phyloP scores from a whole-genome alignment of 2,113 vertebrate species.

The Ondatra zibethicus region DNA sequence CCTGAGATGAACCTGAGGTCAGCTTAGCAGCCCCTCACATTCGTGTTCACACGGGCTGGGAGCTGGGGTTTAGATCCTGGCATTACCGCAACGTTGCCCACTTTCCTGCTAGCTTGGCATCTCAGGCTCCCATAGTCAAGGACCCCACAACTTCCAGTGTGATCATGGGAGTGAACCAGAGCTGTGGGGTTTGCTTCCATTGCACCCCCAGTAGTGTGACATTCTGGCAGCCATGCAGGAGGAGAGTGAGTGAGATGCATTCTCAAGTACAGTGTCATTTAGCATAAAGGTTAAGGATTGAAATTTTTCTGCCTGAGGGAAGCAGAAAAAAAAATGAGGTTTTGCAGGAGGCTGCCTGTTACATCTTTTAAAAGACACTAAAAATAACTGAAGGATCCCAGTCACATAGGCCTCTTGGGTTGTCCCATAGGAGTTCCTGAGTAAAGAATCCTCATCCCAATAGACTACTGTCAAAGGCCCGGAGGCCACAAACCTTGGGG shows the following conservation, averaged over 20 bases:
- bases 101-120: not conserved
- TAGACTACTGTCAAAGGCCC: not conserved
- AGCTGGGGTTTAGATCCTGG: not conserved
- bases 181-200: not conserved
- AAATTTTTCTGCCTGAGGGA: slow-evolving; percentile 66
- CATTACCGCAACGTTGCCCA: not conserved
- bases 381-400: slow-evolving; percentile 32
- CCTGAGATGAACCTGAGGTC: not conserved
- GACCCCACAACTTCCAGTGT: not conserved
- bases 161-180: too few relatives aligned
- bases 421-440: not conserved
- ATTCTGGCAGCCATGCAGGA: too few relatives aligned
- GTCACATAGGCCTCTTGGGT: not conserved
- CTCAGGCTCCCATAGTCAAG: not conserved
- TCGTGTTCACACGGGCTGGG: not conserved
- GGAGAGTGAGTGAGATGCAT: not conserved
- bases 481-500: not conserved
- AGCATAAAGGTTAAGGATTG: slow-evolving; percentile 40
- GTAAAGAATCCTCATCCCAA: not conserved
- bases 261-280: not conserved
- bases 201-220: not conserved
- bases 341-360: slow-evolving; percentile 25
- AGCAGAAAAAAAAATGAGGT: slow-evolving; percentile 42
- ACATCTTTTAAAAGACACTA: slow-evolving; percentile 25
- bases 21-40: not conserved